A percentile compares a stretch with the other conserved stretches of the same genome.
These are phyloP conservation scores for Polypedilum vanderplanki DNA, from an alignment of 1,140 invertebrate species.

Conservation along the genomic window DNA sequence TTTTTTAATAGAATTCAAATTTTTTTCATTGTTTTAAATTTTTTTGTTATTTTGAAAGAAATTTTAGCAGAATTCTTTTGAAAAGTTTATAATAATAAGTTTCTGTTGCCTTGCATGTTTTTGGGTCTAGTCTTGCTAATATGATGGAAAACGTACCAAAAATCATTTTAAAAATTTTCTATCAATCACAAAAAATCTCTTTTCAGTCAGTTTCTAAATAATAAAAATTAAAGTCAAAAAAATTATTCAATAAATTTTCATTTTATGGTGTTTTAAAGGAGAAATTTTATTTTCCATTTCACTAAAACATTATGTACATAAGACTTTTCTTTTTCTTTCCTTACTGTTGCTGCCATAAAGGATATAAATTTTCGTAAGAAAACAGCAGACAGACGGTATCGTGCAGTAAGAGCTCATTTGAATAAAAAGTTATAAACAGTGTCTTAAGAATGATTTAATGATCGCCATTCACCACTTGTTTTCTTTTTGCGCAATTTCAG, in stretches of 20 bases:
- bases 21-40: too few relatives aligned
- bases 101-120: too few relatives aligned
- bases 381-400: constrained; percentile 25
- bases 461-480: background rate
- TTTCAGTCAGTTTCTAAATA: background rate
- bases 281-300: background rate
- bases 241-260: constrained; percentile 19
- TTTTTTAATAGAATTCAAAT: too few relatives aligned
- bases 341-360: background rate
- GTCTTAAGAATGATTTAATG: constrained; percentile 28
- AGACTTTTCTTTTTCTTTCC: background rate
- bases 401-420: constrained; percentile 20
- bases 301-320: background rate
- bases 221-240: background rate
- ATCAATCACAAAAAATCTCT: too few relatives aligned
- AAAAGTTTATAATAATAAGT: too few relatives aligned
- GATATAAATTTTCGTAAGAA: constrained; percentile 2
- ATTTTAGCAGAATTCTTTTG: too few relatives aligned
- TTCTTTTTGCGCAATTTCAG: background rate
- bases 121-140: too few relatives aligned
- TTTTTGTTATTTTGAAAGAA: too few relatives aligned
- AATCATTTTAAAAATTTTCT: too few relatives aligned
- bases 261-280: background rate
- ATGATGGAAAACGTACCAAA: too few relatives aligned
- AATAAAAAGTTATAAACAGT: constrained; percentile 28